These are phyloP conservation scores for Silurus glanis DNA, from an alignment of 2,113 vertebrate species.

Conservation along the genomic window DNA sequence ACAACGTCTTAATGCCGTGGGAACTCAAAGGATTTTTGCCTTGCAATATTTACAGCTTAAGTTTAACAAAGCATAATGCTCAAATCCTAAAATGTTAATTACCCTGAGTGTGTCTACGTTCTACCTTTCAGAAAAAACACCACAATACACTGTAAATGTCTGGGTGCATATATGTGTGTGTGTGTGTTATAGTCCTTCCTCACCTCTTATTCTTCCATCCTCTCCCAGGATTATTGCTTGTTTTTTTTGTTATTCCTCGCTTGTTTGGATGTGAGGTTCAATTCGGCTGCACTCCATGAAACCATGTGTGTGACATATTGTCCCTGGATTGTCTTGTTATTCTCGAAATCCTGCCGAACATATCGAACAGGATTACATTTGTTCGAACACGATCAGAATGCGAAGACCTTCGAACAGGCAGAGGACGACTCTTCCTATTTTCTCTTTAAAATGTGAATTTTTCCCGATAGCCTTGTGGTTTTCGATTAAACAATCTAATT, in stretches of 20 bases:
- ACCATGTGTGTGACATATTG: conserved; percentile 24
- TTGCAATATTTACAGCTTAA: background rate
- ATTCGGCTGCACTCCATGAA: conserved; percentile 26
- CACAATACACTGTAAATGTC: background rate
- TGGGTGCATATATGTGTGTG: background rate
- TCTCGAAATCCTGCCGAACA: conserved; percentile 22
- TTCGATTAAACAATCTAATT: conserved; percentile 8
- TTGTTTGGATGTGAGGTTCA: conserved; percentile 12
- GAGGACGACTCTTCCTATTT: background rate
- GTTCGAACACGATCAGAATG: conserved; percentile 26
- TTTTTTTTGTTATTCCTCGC: conserved; percentile 26
- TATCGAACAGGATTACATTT: conserved; percentile 32
- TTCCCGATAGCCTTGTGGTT: background rate
- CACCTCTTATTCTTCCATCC: background rate
- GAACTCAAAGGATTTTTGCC: background rate
- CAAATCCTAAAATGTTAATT: background rate
- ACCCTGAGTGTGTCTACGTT: background rate
- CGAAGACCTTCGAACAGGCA: background rate
- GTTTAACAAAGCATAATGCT: background rate
- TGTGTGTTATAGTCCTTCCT: background rate
- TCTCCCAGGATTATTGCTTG: background rate
- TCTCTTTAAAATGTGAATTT: background rate
- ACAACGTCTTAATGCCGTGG: background rate
- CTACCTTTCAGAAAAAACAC: background rate
- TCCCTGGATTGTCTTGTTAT: conserved; percentile 30